These are phyloP conservation scores for Xyrauchen texanus DNA, from an alignment of 2,113 vertebrate genomes.

Conservation along the genomic window DNA sequence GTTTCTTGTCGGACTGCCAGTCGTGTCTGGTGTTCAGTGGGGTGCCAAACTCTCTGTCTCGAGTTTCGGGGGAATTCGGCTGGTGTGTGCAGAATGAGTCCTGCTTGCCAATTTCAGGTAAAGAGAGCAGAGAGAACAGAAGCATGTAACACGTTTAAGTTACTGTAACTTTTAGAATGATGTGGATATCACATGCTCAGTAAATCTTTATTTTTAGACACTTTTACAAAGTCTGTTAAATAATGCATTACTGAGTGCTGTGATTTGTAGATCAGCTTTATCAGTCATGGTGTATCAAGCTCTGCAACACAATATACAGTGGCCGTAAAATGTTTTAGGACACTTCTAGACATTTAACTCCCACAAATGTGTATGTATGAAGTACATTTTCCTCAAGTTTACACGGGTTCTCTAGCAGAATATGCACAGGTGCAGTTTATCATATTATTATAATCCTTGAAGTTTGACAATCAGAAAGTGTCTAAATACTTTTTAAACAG, in stretches of 20 bases:
- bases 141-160: not conserved
- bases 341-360: too few relatives aligned
- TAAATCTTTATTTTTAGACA: constrained; percentile 48
- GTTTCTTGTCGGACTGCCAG: constrained; percentile 87
- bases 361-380: too few relatives aligned
- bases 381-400: too few relatives aligned
- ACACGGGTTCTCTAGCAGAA: too few relatives aligned
- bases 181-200: constrained; percentile 23
- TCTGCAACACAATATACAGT: constrained; percentile 40
- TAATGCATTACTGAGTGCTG: constrained; percentile 37
- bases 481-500: too few relatives aligned
- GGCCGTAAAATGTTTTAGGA: too few relatives aligned
- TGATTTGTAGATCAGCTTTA: constrained; percentile 29
- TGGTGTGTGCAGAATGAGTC: constrained; percentile 94
- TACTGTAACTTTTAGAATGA: not conserved
- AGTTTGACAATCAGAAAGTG: too few relatives aligned
- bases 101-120: constrained; percentile 88
- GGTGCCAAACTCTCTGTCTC: constrained; percentile 67
- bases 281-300: constrained; percentile 5
- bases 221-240: constrained; percentile 33
- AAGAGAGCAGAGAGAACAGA: constrained; percentile 58
- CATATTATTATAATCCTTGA: too few relatives aligned
- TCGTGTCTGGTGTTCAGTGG: constrained; percentile 88
- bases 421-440: too few relatives aligned
- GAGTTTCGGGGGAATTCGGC: constrained; percentile 80